Evolutionary conservation across 2,797 vertebrate genomes (phyloP).

Genomic region (Gallirallus australis): DNA sequence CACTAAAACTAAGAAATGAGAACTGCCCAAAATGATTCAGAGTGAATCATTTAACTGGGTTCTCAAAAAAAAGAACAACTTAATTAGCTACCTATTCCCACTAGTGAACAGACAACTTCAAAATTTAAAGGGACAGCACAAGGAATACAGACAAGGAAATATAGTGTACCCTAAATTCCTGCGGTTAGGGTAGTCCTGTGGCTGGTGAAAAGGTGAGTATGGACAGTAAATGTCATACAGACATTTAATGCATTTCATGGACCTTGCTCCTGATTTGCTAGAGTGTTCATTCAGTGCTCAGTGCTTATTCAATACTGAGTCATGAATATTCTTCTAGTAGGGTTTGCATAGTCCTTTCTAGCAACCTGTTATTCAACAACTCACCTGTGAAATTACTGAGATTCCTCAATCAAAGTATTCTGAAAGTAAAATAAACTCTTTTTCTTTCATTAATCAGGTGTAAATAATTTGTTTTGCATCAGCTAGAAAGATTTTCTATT

Average conservation of each 20-base stretch:
- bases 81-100: background rate
- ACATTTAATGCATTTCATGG: background rate
- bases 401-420: background rate
- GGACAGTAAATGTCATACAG: background rate
- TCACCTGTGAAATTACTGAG: background rate
- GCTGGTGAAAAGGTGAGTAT: background rate
- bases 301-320: background rate
- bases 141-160: background rate
- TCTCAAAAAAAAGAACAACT: background rate
- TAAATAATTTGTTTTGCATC: background rate
- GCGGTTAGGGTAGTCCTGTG: background rate
- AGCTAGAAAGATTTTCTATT: background rate
- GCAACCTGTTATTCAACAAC: constrained; percentile 2
- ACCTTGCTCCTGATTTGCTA: background rate
- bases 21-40: background rate
- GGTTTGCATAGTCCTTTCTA: background rate
- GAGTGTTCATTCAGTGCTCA: background rate
- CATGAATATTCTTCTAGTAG: background rate
- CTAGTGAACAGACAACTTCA: background rate
- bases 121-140: background rate
- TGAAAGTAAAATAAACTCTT: background rate
- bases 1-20: background rate
- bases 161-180: background rate
- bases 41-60: background rate
- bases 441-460: background rate